These are phyloP conservation scores for Ophioninae sp. DNA, from an alignment of 2,888 invertebrate genomes.

Conservation along the genomic window DNA sequence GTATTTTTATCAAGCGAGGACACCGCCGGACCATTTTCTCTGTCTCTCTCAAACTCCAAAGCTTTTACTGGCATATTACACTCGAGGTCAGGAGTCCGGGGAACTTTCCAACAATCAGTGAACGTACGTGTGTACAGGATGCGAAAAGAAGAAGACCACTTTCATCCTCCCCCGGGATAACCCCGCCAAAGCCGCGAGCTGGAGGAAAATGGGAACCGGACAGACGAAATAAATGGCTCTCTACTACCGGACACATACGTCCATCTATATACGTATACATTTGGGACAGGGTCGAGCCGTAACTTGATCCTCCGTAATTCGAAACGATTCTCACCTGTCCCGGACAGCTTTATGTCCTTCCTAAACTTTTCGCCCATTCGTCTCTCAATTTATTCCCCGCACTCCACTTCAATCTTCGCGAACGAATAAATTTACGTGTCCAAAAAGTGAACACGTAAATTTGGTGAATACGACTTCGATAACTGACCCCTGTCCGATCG, in stretches of 20 bases:
- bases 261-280: constrained; percentile 30
- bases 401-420: neutral
- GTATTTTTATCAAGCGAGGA: constrained; percentile 13
- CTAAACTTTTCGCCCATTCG: constrained; percentile 14
- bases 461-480: neutral
- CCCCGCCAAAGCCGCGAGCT: constrained; percentile 46
- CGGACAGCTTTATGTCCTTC: constrained; percentile 53
- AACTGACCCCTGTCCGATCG: neutral
- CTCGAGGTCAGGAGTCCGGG: constrained; percentile 28
- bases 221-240: constrained; percentile 53
- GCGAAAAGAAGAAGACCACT: constrained; percentile 36
- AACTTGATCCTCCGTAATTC: constrained; percentile 55
- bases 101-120: constrained; percentile 40
- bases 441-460: neutral
- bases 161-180: constrained; percentile 58
- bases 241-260: neutral
- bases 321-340: constrained; percentile 57
- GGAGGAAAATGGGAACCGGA: constrained; percentile 37
- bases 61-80: constrained; percentile 33
- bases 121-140: constrained; percentile 48
- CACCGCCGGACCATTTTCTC: neutral
- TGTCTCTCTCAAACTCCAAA: constrained; percentile 14
- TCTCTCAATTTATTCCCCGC: neutral
- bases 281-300: constrained; percentile 38
- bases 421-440: neutral